Percentiles rank a stretch among this genome's conserved stretches.
Evolutionary conservation across 2,888 invertebrate genomes (phyloP).

Genomic region (Sminthurinus aureus): DNA sequence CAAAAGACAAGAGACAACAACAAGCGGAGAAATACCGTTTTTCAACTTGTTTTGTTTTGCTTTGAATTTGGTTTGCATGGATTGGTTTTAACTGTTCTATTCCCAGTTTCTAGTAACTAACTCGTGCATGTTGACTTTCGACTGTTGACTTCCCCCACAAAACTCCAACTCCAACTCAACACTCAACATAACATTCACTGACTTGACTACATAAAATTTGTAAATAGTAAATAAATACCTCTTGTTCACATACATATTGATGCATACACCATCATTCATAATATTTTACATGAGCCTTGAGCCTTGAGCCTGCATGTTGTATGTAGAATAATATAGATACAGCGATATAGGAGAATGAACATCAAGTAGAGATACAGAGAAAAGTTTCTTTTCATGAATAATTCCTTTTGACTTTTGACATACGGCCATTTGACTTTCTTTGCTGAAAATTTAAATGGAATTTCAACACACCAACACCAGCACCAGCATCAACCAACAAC

Average conservation of each 20-base stretch:
- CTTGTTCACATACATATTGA: background rate
- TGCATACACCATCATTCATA: background rate
- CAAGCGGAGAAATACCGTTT: no score
- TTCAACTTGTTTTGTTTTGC: background rate
- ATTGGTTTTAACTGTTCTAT: conserved; percentile 34
- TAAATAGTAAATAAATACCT: background rate
- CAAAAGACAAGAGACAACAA: background rate
- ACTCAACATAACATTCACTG: no score
- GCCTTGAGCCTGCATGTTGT: background rate
- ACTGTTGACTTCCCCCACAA: conserved; percentile 5
- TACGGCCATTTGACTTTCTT: conserved; percentile 35
- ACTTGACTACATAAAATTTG: no score
- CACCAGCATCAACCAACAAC: background rate
- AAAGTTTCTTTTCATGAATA: conserved; percentile 42
- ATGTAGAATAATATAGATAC: background rate
- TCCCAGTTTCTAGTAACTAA: background rate
- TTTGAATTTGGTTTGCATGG: conserved; percentile 38
- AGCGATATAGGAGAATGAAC: background rate
- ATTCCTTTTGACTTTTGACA: conserved; percentile 33
- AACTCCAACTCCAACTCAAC: no score
- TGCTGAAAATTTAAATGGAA: conserved; percentile 31
- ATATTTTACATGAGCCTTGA: background rate
- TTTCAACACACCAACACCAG: conserved; percentile 18
- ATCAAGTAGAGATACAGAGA: conserved; percentile 1
- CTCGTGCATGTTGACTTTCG: background rate